Evolutionary conservation across 2,113 vertebrate species (phyloP).

Genomic region (Mugil cephalus): DNA sequence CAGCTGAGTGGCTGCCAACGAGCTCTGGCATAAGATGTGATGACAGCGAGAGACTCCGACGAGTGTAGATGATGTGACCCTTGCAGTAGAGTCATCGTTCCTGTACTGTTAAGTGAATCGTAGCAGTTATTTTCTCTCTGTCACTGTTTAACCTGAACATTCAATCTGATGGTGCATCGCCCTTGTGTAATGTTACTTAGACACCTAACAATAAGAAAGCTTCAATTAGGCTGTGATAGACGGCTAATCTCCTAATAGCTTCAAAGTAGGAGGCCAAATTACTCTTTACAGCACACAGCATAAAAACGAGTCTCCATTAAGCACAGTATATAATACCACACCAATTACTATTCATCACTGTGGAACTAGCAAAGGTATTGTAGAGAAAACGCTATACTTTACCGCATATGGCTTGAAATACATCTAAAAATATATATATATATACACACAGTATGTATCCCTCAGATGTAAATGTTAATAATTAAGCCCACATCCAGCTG

Average conservation of each 20-base stretch:
- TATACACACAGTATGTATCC: constrained; percentile 1
- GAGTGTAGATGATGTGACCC: no score
- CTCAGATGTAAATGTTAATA: constrained; percentile 8
- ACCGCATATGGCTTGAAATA: constrained; percentile 7
- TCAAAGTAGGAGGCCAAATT: background rate
- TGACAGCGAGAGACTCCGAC: no score
- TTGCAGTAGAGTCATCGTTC: no score
- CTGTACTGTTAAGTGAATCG: no score
- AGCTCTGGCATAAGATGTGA: no score
- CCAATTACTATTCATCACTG: background rate
- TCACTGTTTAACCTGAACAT: background rate
- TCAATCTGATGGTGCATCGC: background rate
- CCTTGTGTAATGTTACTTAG: background rate
- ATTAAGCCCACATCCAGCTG: background rate
- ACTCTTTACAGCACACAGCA: background rate
- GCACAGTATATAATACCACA: background rate
- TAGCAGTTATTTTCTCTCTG: no score
- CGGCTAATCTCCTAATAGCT: no score
- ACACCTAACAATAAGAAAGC: no score
- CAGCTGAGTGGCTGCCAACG: no score
- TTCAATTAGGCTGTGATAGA: no score
- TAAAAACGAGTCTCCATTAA: background rate
- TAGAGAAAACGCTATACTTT: background rate
- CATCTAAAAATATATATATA: constrained; percentile 3
- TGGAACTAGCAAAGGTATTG: background rate